Evolutionary conservation across 2,888 invertebrate species (phyloP), one percentile per base, ranked within the genome.

Genomic region (Lochmaea capreae): DNA sequence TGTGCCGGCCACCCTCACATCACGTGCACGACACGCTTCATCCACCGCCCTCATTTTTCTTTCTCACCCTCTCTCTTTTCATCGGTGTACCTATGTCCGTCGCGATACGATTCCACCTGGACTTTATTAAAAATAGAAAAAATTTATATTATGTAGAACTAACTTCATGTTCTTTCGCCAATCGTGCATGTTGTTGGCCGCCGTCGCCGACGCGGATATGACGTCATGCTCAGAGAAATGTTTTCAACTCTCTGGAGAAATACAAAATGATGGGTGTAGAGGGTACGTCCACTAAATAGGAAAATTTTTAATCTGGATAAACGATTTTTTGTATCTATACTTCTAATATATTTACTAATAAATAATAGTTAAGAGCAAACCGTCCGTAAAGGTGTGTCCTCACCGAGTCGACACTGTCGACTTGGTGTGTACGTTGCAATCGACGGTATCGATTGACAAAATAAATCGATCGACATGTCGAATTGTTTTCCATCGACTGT

Each of bases 41-140:
- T 33, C 42, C 12, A 16, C 1, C 18, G 12, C 43, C 18, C 62
- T 16, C 46, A 8, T 46, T 14, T 14, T 12, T 46, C 43, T 61
- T 39, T 39, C 18, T n/a, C 39, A n/a, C n/a, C 10, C 11, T 16
- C 16, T 8, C 18, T 39, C 33, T 39, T 14, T 61, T 61, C 61
- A 14, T 39, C 61, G 8, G n/a, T 33, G 12, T 39, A 8, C n/a
- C 18, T 16, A 8, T n/a, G 6, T 12, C 8, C 22, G 10, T 6
- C 59, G 26, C 59, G 59, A 59, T 59, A 59, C 26, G 33, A 61
- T 61, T 63, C 22, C 62, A 63, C 62, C 62, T 63, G 62, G 62
- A 63, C 62, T 63, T 63, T 63, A 63, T 63, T 63, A 63, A 63
- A 43, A 63, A 63, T 63, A 42, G 62, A 63, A 63, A 43, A 39